Base-by-base conservation (phyloP, 2,888 invertebrate species). In the Tipula helvola region DNA sequence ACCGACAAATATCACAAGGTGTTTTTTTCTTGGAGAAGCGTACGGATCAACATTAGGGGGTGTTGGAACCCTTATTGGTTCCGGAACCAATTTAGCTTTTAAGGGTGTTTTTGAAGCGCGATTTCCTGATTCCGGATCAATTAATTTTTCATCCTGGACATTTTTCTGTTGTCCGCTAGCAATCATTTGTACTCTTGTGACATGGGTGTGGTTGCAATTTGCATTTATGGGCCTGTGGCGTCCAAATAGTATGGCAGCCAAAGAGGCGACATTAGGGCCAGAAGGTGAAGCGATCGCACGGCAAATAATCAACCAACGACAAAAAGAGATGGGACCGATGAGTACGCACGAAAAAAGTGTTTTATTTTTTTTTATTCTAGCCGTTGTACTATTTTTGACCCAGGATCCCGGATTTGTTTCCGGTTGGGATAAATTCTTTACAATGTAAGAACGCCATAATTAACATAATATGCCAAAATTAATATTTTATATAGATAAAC, bases 361-460 rank as follows among this genome's bases (percentile, higher is more conserved):
- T 0, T 95, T 95, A 39, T 88, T 94, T 5, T 92, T 96, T 86
- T 98, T 98, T 91, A 90, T 96, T 36, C 88, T 95, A 12, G 95
- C 97, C 7, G 95, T 98, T 13, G 89, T 96, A 86, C 93, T 98
- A 89, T 98, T 98, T 95, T 96, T 98, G 91, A 96, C 97, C 90
- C 94, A 98, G 86, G 95, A 95, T 87, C 98, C 98, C 0, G 96
- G 97, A 88, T 96, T 98, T 90, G 95, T 97, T 89, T 92, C 93
- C 0, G 98, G 98, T 1, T 98, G 98, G 97, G 96, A 96, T 0
- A 94, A 94, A 28, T 28, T 28, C 1, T 28, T 28, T 28, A 28
- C 1, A 28, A 2, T 2, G 28, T 28, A 28, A 28, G 28, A 28
- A 28, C 28, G 2, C 28, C 2, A 28, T 18, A 71, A 28, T 86